Evolutionary conservation across 2,888 invertebrate species (phyloP), one percentile per base, ranked within the genome.

Genomic region (Nymphalis polychloros): DNA sequence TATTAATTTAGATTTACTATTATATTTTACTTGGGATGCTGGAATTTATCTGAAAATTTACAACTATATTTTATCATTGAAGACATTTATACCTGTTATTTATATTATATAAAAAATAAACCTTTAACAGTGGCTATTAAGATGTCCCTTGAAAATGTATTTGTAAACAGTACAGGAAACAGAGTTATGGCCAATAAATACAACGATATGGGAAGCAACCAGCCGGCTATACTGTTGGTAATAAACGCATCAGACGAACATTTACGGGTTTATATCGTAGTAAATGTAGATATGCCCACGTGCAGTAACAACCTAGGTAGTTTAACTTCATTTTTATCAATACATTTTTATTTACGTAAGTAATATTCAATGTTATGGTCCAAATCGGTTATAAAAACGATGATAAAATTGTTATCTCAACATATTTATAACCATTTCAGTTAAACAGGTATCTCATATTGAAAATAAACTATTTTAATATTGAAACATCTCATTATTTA

Each of bases 221-320:
- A 55, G 67, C 62, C 59, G 52, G 62, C 63, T 61, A 61, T 76
- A 75, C 72, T 74, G 73, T 68, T 68, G 72, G 74, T 76, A 75
- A 78, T 83, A 82, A 81, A 82, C 77, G 79, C 74, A 77, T 78
- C 75, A 73, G 75, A 79, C 77, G 77, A 81, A 80, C 74, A 76
- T 78, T 80, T 75, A 77, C 69, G 73, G 76, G 80, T 85, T 85
- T 82, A 87, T 78, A 81, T 70, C 80, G 75, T 75, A 74, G 72
- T 84, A 80, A 83, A 84, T 75, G 73, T 59, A 53, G 73, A 79
- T 79, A 76, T 71, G 67, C 74, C 77, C 76, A 81, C 77, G 76
- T 78, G 76, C 62, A 27, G 64, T 62, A 35, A 53, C 55, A 35
- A 31, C 27, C 35, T 16, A 57, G 10, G n/a, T 41, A n/a, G 53